phyloP scores from a whole-genome alignment of 2,113 vertebrate genomes.

The rabbit (Oryctolagus cuniculus) region mOryCun1.1 NC_091434.1:87748501-87749000 shows the following conservation, averaged over 20 bases:
- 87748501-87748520: background rate
- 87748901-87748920: constrained; percentile 96
- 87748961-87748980: constrained; percentile 93
- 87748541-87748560: background rate
- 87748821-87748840: constrained; percentile 96
- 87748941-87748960: constrained; percentile 92
- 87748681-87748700: constrained; percentile 46
- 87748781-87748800: constrained; percentile 89
- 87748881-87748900: constrained; percentile 94
- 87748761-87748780: background rate
- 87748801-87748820: constrained; percentile 94
- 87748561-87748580: background rate
- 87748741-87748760: background rate
- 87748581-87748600: constrained; percentile 24
- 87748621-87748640: background rate
- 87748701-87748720: background rate
- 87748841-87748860: constrained; percentile 98
- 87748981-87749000: constrained; percentile 94
- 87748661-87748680: accelerated
- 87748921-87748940: constrained; percentile 97
- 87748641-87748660: background rate
- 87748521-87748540: background rate
- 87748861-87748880: constrained; percentile 97
- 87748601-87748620: background rate
- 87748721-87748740: background rate